These are phyloP conservation scores for Sminthurides bifidus DNA, from an alignment of 1,140 invertebrate species.

Conservation along the genomic window DNA sequence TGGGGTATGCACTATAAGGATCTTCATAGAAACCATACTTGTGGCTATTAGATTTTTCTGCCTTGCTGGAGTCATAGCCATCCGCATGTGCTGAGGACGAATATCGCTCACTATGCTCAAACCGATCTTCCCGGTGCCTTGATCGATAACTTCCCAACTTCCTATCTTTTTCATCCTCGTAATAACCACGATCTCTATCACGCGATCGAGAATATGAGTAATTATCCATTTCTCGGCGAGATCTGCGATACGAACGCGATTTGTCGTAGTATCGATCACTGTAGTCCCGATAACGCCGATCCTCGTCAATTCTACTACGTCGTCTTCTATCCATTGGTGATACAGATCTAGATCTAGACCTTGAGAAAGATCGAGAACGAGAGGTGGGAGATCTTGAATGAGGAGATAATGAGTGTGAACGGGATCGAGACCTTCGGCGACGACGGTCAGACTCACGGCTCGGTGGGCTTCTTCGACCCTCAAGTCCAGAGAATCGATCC, in stretches of 20 bases:
- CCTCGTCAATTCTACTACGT: constrained; percentile 1
- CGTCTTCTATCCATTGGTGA: not conserved
- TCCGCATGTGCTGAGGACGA: no score
- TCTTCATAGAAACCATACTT: no score
- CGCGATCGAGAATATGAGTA: constrained; percentile 2
- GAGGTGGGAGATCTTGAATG: not conserved
- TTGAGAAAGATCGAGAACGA: constrained; percentile 2
- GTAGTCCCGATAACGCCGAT: constrained; percentile 1
- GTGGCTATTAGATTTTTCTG: no score
- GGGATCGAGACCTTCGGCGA: constrained; percentile 6
- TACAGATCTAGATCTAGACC: constrained; percentile 15
- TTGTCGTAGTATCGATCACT: constrained; percentile 1
- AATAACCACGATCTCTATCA: constrained; percentile 20
- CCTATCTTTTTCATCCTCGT: no score
- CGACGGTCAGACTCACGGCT: constrained; percentile 6
- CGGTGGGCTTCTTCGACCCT: not conserved
- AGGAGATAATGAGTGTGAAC: constrained; percentile 15
- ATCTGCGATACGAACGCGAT: not conserved
- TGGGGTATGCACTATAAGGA: no score
- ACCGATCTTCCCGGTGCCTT: no score
- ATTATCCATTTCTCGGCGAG: constrained; percentile 3
- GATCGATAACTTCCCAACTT: no score
- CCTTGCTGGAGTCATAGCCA: no score
- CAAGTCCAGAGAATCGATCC: no score
- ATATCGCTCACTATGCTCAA: no score